Conservation (phyloP, 2,888 invertebrate genomes). For the Drosophila mayaguana region DNA sequence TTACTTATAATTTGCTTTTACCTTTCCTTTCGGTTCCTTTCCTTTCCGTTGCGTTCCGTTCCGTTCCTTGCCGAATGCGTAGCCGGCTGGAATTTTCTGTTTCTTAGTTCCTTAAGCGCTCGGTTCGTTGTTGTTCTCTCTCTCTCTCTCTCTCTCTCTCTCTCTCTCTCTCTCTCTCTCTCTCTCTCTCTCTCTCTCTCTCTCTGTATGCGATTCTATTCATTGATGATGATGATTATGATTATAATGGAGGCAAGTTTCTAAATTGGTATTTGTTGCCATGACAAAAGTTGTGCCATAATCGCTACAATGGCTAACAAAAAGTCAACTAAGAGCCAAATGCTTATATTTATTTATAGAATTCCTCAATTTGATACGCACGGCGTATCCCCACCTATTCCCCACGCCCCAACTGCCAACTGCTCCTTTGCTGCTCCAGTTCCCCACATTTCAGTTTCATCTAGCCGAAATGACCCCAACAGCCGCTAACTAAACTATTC, state of each 20-base stretch:
- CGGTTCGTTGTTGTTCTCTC: not conserved
- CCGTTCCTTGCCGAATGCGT: not conserved
- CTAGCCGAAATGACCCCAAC: conserved; percentile 5
- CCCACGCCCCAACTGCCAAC: not conserved
- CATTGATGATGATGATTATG: conserved; percentile 48
- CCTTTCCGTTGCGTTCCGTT: not conserved
- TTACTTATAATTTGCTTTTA: conserved; percentile 58
- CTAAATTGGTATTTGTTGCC: conserved; percentile 56
- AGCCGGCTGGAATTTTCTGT: conserved; percentile 9
- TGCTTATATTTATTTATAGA: conserved; percentile 59
- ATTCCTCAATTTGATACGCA: conserved; percentile 32
- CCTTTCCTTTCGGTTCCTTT: conserved; percentile 11
- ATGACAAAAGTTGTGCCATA: conserved; percentile 67
- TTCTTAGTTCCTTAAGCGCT: not conserved
- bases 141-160: too few relatives aligned
- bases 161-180: too few relatives aligned
- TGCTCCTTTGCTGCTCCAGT: not conserved
- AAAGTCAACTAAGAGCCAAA: conserved; percentile 43
- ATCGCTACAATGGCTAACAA: conserved; percentile 42
- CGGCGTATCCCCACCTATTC: not conserved
- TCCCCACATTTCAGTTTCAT: not conserved
- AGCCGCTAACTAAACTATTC: conserved; percentile 16
- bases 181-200: too few relatives aligned
- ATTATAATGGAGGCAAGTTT: conserved; percentile 45
- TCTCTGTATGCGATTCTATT: conserved; percentile 12